Conservation (phyloP, 2,797 vertebrate genomes). For the Ficedula albicollis region DNA sequence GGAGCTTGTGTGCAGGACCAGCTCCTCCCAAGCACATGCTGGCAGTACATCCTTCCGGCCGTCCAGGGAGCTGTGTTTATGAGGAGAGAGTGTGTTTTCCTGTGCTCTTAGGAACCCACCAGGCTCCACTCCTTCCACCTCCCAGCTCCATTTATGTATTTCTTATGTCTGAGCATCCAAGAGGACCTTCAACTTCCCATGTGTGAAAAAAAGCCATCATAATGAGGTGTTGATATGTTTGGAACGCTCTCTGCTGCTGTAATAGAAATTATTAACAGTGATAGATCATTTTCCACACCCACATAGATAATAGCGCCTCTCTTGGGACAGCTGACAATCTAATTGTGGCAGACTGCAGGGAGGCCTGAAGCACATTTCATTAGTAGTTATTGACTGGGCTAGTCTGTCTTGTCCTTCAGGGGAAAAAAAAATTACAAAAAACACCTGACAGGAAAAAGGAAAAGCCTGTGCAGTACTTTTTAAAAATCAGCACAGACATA, state of each 20-base stretch:
- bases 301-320: background rate
- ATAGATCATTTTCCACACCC: conserved; percentile 33
- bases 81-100: background rate
- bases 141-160: background rate
- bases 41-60: background rate
- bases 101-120: background rate
- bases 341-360: conserved; percentile 17
- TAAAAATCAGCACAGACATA: conserved; percentile 32
- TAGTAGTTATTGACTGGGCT: background rate
- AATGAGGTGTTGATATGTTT: background rate
- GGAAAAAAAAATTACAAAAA: background rate
- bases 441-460: conserved; percentile 65
- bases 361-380: conserved; percentile 21
- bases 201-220: background rate
- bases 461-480: conserved; percentile 25
- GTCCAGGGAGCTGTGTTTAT: background rate
- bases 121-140: background rate
- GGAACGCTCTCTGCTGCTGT: background rate
- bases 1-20: background rate
- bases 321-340: conserved; percentile 5
- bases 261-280: background rate
- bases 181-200: background rate
- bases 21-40: background rate
- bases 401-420: background rate
- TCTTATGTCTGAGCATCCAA: background rate